phyloP scores from a whole-genome alignment of 2,888 invertebrate species.

The Chironomus riparius region DNA sequence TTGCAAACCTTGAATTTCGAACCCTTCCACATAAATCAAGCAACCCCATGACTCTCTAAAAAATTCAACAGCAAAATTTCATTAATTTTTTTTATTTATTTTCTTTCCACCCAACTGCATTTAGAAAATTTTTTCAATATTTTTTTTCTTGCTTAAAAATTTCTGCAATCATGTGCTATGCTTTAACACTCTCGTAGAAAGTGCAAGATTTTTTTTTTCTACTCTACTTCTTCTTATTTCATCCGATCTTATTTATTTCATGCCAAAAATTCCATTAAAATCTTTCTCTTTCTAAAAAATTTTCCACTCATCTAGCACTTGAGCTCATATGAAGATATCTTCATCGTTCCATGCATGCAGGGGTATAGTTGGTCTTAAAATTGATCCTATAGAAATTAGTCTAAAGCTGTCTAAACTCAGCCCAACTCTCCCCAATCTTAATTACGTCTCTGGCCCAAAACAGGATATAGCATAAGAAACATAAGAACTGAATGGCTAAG shows the following conservation, averaged over 20 bases:
- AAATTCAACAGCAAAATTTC: background rate
- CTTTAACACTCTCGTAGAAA: background rate
- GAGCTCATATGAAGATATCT: too few species aligned
- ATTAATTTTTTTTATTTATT: background rate
- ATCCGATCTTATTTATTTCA: background rate
- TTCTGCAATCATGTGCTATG: background rate
- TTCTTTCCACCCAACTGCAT: too few species aligned
- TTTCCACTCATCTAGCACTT: too few species aligned
- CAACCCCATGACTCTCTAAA: background rate
- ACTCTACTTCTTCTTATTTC: background rate
- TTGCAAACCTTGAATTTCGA: background rate
- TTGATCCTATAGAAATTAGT: too few species aligned
- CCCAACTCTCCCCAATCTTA: too few species aligned
- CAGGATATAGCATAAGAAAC: background rate
- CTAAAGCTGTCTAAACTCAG: too few species aligned
- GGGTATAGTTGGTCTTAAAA: too few species aligned
- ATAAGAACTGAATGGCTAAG: background rate
- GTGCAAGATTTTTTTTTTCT: too few species aligned
- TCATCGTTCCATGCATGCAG: too few species aligned
- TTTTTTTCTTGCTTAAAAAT: background rate
- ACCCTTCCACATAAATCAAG: background rate
- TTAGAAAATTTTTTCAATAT: background rate
- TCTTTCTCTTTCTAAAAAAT: too few species aligned
- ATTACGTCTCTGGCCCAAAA: too few species aligned
- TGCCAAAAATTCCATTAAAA: too few species aligned